Percentiles rank a stretch among this genome's conserved stretches.
Evolutionary conservation across 2,888 invertebrate genomes (phyloP).

Genomic region (Schizotus pectinicornis): DNA sequence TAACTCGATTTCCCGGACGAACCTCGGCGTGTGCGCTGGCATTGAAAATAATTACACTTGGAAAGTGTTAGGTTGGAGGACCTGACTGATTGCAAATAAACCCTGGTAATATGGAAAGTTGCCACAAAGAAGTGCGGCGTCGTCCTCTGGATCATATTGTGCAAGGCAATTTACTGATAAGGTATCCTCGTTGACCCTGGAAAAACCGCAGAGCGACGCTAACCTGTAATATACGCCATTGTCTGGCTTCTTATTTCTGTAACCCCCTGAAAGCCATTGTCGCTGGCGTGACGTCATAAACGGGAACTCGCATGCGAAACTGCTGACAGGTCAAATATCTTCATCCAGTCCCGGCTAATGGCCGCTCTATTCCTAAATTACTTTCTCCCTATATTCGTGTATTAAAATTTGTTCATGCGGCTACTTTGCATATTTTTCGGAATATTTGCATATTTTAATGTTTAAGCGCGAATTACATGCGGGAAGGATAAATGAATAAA

Average conservation of each 20-base stretch:
- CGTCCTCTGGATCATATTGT: constrained; percentile 16
- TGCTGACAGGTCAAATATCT: constrained; percentile 15
- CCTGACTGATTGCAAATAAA: neutral
- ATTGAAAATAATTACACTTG: too few relatives aligned
- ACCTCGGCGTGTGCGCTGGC: too few relatives aligned
- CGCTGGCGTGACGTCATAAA: constrained; percentile 37
- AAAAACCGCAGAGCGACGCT: constrained; percentile 30
- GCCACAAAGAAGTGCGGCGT: neutral
- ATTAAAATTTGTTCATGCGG: constrained; percentile 31
- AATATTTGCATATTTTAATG: constrained; percentile 34
- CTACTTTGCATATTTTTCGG: constrained; percentile 32
- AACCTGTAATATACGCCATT: constrained; percentile 24
- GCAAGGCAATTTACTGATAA: constrained; percentile 36
- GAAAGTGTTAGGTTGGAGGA: too few relatives aligned
- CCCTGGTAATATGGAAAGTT: neutral
- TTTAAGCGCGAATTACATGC: constrained; percentile 22
- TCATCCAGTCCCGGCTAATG: constrained; percentile 15
- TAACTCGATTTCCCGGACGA: too few relatives aligned
- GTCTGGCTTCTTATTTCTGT: constrained; percentile 34
- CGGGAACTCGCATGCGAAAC: constrained; percentile 30
- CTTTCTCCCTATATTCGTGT: constrained; percentile 16
- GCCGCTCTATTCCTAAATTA: constrained; percentile 10
- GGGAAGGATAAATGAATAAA: constrained; percentile 31
- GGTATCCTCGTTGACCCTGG: constrained; percentile 27
- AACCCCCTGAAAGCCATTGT: constrained; percentile 36